Evolutionary conservation across 1,140 invertebrate species (phyloP).

Genomic region (Tetragonula clypearis): DNA sequence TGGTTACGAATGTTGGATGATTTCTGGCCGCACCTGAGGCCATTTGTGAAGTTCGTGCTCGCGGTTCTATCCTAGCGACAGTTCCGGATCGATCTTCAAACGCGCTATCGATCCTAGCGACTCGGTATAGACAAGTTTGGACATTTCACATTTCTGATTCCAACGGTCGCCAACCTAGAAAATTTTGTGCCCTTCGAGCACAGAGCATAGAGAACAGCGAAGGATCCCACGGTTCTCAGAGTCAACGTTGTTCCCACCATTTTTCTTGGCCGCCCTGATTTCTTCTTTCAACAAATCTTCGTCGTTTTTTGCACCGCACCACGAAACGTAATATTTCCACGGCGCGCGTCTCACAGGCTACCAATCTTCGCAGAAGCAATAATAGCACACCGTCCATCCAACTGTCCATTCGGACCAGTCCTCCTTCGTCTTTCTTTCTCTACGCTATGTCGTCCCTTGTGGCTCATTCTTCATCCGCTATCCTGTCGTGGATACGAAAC

Average conservation of each 20-base stretch:
- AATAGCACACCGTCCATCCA: conserved; percentile 77
- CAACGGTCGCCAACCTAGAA: background rate
- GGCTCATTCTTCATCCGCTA: conserved; percentile 41
- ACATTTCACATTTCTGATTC: conserved; percentile 29
- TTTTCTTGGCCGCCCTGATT: conserved; percentile 54
- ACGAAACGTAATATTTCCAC: conserved; percentile 78
- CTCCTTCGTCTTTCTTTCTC: conserved; percentile 62
- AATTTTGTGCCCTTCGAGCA: background rate
- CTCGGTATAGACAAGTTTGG: background rate
- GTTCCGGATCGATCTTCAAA: conserved; percentile 32
- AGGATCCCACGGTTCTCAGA: background rate
- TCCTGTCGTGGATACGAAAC: conserved; percentile 34
- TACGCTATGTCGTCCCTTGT: conserved; percentile 60
- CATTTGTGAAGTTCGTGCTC: conserved; percentile 70
- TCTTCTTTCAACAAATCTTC: conserved; percentile 69
- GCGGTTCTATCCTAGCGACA: conserved; percentile 38
- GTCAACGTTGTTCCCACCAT: conserved; percentile 30
- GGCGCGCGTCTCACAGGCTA: conserved; percentile 72
- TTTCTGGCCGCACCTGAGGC: conserved; percentile 77
- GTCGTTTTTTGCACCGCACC: conserved; percentile 60
- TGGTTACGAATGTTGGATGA: conserved; percentile 73
- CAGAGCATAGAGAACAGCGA: too few species aligned
- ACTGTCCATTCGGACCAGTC: conserved; percentile 73
- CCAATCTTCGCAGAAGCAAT: conserved; percentile 80
- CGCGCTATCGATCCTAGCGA: background rate